Evolutionary conservation across 1,140 invertebrate genomes (phyloP), one percentile per base, ranked within the genome.

Genomic region (Wasmannia auropunctata): DNA sequence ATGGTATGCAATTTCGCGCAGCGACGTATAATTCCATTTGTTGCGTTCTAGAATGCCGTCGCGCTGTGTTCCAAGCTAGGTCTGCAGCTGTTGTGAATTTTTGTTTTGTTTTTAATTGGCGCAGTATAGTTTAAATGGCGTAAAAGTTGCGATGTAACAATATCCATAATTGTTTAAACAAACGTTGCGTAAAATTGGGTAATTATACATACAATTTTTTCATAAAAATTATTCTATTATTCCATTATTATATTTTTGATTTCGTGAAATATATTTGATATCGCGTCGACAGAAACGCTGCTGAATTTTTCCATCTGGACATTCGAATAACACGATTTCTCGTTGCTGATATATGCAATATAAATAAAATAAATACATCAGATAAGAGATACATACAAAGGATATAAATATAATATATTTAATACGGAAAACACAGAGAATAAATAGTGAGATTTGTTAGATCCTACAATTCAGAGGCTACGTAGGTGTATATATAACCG

Each of bases 361-460:
- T 70, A 54, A 81, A 81, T 28, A 43, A 22, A 72, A 72, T 58
- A 72, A 28, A 81, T 72, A 80, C n/a, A 19, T 31, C 62, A 22
- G 10, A 65, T 10, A 22, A 56, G 43, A 14, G 16, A 46, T 56
- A 69, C 51, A 70, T 37, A 70, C 37, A 81, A 81, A 70, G 22
- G 37, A 85, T 16, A 85, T 28, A 40, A n/a, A 65, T 49, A 22
- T n/a, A 63, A 49, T 40, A 56, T 43, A 83, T 72, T 74, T 83
- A 83, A 83, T 74, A 60, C 31, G 25, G 63, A 67, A 8, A 83
- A 74, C 37, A 49, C n/a, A n/a, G 19, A 19, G 25, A 37, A 76
- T 83, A 76, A 88, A 81, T 86, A 75, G 62, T 51, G 54, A 75
- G 85, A 88, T 81, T 83, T 74, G 56, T 86, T 88, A 51, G 58